Percentiles rank a stretch among this genome's conserved stretches.
Conservation (phyloP, 1,140 invertebrate genomes). For the Helicoverpa armigera region DNA sequence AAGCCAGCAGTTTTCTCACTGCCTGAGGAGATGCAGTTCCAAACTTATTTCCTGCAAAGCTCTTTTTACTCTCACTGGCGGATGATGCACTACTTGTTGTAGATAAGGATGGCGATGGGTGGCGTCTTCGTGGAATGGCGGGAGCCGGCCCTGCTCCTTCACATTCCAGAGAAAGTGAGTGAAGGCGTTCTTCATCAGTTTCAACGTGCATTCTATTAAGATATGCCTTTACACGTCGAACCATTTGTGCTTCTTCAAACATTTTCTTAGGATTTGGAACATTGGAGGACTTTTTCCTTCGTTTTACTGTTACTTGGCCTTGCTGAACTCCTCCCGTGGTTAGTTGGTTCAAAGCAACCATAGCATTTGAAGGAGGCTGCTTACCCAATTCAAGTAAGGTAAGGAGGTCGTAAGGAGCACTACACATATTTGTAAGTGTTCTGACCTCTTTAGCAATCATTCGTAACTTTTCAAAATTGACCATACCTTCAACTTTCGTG, state of each 20-base stretch:
- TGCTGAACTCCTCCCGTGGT: constrained; percentile 89
- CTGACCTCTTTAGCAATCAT: constrained; percentile 99
- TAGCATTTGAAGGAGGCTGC: constrained; percentile 94
- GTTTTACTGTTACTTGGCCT: constrained; percentile 94
- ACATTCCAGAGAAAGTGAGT: constrained; percentile 95
- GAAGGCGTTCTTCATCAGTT: constrained; percentile 96
- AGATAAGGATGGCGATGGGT: constrained; percentile 95
- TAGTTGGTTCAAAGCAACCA: constrained; percentile 96
- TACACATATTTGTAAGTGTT: constrained; percentile 97
- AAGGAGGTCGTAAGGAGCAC: constrained; percentile 95
- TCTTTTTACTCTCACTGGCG: constrained; percentile 92
- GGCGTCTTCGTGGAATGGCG: constrained; percentile 89
- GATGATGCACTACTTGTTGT: constrained; percentile 96
- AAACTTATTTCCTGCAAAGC: constrained; percentile 89
- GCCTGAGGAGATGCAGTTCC: constrained; percentile 98
- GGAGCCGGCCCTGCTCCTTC: constrained; percentile 90
- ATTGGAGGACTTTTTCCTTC: constrained; percentile 96
- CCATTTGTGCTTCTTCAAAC: constrained; percentile 99
- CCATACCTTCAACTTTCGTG: constrained; percentile 95
- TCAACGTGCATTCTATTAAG: constrained; percentile 96
- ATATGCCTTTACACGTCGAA: constrained; percentile 97
- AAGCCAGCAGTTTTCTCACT: constrained; percentile 95
- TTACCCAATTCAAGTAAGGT: constrained; percentile 95
- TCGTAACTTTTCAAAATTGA: constrained; percentile 99
- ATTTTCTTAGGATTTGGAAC: constrained; percentile 98